Percentiles rank a stretch among this genome's conserved stretches.
phyloP scores from a whole-genome alignment of 2,113 vertebrate genomes.

The Scalopus aquaticus region DNA sequence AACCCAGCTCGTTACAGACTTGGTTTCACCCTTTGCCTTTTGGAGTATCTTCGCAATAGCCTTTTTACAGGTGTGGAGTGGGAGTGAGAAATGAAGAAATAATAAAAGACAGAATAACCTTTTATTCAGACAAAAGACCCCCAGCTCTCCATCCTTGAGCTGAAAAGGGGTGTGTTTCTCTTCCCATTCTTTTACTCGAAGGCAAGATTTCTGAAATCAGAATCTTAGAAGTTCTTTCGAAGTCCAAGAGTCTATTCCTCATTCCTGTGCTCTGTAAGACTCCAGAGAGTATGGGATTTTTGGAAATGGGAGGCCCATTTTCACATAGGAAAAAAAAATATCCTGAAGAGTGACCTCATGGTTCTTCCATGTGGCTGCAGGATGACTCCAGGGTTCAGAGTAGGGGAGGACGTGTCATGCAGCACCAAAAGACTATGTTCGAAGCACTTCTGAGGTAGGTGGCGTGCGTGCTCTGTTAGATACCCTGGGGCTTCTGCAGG shows the following conservation, averaged over 20 bases:
- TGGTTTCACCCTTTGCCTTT: neutral
- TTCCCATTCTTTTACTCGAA: neutral
- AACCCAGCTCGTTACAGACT: neutral
- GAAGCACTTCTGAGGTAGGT: neutral
- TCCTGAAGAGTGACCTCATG: neutral
- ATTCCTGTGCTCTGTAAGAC: neutral
- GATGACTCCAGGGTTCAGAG: neutral
- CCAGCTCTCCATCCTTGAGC: neutral
- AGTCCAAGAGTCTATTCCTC: neutral
- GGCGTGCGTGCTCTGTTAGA: neutral
- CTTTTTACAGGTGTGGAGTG: neutral
- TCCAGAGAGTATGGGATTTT: neutral
- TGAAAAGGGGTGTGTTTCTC: neutral
- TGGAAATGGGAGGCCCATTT: neutral
- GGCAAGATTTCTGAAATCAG: constrained; percentile 32
- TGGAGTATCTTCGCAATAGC: neutral
- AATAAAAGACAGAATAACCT: neutral
- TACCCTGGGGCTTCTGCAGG: neutral
- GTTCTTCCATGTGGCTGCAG: neutral
- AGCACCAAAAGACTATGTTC: neutral
- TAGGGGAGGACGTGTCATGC: neutral
- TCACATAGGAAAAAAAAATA: neutral
- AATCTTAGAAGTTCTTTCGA: neutral
- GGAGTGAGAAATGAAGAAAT: neutral
- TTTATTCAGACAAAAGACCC: neutral